Evolutionary conservation across 2,797 vertebrate genomes (phyloP), one percentile per base, ranked within the genome.

Genomic region (Thunnus albacares): DNA sequence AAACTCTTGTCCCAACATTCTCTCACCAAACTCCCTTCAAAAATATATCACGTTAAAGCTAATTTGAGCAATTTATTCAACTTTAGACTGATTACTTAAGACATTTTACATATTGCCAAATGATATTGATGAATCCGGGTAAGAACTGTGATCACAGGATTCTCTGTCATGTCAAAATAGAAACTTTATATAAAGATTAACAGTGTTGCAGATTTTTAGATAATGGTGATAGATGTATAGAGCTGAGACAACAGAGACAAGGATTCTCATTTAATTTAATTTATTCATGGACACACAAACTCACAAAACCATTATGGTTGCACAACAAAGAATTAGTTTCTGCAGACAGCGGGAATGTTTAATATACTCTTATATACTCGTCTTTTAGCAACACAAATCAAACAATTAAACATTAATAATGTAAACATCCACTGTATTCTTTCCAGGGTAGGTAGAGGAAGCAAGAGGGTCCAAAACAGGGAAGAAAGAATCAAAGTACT

Each of bases 181-280:
- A 38, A n/a, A 26, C 38, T 38, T 38, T 38, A 38, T 38, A 55
- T 24, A 0, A 14, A 18, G 6, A 22, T 30, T 1, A 20, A n/a
- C 14, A 33, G 30, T 15, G 20, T 8, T n/a, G 3, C 28, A 66
- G 6, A 4, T 43, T 53, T 52, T 6, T 61, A 10, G 41, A 41
- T 33, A 6, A 33, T 33, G 30, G 30, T 33, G 2, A 59, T 0
- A 51, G 1, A 5, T 49, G 35, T 14, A 30, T 4, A 43, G 5
- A 75, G n/a, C 65, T 24, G 24, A 53, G 26, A 49, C 60, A 33
- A 57, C 5, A 11, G 24, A n/a, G 62, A 49, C 62, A 53, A 15
- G 9, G 18, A 41, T 38, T 67, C 30, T 83, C 89, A 84, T 87
- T 92, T 91, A 90, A 94, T 93, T 94, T 92, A 90, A 91, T 95